These are phyloP conservation scores for Lingula anatina DNA, from an alignment of 2,888 invertebrate species.

Conservation along the genomic window DNA sequence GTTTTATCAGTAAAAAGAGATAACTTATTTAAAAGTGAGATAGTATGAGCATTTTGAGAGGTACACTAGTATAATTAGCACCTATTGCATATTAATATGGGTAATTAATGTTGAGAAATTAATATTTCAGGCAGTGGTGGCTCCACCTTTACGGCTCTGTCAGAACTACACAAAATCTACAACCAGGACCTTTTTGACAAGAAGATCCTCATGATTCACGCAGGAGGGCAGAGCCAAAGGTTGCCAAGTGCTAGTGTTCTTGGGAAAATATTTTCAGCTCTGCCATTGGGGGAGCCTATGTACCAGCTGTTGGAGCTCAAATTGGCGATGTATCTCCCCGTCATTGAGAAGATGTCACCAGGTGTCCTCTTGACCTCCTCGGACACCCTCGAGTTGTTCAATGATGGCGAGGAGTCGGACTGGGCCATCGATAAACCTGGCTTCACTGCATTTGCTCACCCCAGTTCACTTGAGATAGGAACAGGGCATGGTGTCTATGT, in stretches of 20 bases:
- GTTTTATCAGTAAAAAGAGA: too few species aligned
- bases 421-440: slow-evolving; percentile 37
- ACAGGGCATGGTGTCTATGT: slow-evolving; percentile 55
- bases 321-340: slow-evolving; percentile 52
- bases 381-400: slow-evolving; percentile 53
- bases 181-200: slow-evolving; percentile 29
- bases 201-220: slow-evolving; percentile 51
- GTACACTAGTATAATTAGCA: too few species aligned
- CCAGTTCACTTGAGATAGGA: slow-evolving; percentile 50
- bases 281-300: slow-evolving; percentile 46
- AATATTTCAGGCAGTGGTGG: slow-evolving; percentile 53
- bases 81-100: too few species aligned
- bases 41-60: too few species aligned
- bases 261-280: slow-evolving; percentile 53
- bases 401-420: slow-evolving; percentile 19
- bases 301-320: slow-evolving; percentile 54
- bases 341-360: slow-evolving; percentile 45
- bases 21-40: too few species aligned
- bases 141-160: slow-evolving; percentile 49
- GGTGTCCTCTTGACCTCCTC: slow-evolving; percentile 53
- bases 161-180: slow-evolving; percentile 31
- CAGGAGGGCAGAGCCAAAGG: slow-evolving; percentile 55
- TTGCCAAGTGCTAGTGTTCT: slow-evolving; percentile 53
- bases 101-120: too few species aligned
- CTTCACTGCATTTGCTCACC: slow-evolving; percentile 54